phyloP scores from a whole-genome alignment of 2,888 invertebrate species.

The Sympetrum striolatum region DNA sequence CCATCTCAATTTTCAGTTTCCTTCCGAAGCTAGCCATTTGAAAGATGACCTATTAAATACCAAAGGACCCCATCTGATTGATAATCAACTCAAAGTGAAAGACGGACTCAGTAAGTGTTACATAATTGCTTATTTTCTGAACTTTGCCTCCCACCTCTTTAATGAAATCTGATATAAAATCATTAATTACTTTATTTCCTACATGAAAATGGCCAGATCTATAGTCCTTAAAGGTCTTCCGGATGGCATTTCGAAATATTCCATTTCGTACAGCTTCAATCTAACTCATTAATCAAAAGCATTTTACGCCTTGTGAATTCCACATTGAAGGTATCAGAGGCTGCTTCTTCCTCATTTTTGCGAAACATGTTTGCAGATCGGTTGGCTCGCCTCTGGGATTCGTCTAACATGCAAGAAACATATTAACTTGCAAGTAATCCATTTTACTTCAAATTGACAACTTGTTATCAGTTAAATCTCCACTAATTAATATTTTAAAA shows the following conservation, averaged over 20 bases:
- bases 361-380: background rate
- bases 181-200: conserved; percentile 7
- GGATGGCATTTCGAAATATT: conserved; percentile 5
- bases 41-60: background rate
- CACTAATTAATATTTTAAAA: too few relatives aligned
- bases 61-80: background rate
- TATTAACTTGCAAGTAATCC: background rate
- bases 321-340: background rate
- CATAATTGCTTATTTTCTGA: background rate
- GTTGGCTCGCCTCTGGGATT: background rate
- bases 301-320: background rate
- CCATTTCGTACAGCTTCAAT: background rate
- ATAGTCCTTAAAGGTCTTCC: background rate
- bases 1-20: background rate
- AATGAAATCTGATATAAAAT: background rate
- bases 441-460: background rate
- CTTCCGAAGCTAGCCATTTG: background rate
- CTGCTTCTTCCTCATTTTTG: background rate
- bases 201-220: background rate
- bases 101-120: background rate
- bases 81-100: background rate
- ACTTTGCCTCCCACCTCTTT: background rate
- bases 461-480: too few relatives aligned
- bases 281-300: conserved; percentile 7
- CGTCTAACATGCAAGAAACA: background rate